Base-by-base conservation (phyloP, 53 echinoderm and acorn worm genomes). In the Stichopus horrens region DNA sequence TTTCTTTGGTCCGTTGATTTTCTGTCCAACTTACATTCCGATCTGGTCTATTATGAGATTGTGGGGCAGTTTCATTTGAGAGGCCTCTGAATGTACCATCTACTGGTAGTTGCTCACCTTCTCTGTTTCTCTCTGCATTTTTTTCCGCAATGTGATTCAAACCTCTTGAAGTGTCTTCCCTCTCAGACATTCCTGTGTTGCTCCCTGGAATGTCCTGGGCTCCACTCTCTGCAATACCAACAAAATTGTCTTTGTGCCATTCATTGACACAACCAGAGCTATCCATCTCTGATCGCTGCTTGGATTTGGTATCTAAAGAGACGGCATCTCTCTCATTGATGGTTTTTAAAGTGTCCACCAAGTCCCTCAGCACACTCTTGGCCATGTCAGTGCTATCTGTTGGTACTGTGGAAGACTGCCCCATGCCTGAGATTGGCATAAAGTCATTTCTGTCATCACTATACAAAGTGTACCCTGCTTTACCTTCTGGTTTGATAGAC, bases 301-400 rank as follows among this genome's bases (percentile, higher is more conserved):
- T 53, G 16, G 79, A 56, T 7, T 79, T 79, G 53, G 56, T 56
- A 19, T 53, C 4, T 7, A 83, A 21, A 63, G 10, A 23, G 23
- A 57, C 55, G 0, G 83, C 63, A 51, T 83, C 63, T 63, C 65
- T 83, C 23, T 86, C 86, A 73, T 86, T 86, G 13, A 86, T 86
- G 54, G 14, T 52, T 23, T 86, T 86, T 52, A 86, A 53, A 74
- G 86, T 86, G 86, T 86, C 67, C 21, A 86, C 86, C 53, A 86
- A 21, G 52, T 86, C 74, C 57, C 86, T 71, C 4, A 86, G 74
- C 16, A 86, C 73, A 86, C n/a, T 53, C 53, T 73, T 86, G 18
- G 86, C 86, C 16, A 21, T 20, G 8, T 10, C 5, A 5, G 14
- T 53, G 8, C 67, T 74, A 53, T 21, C 21, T 14, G 63, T 60